These are phyloP conservation scores for Dermatophagoides farinae DNA, from an alignment of 1,140 invertebrate species.

Conservation along the genomic window DNA sequence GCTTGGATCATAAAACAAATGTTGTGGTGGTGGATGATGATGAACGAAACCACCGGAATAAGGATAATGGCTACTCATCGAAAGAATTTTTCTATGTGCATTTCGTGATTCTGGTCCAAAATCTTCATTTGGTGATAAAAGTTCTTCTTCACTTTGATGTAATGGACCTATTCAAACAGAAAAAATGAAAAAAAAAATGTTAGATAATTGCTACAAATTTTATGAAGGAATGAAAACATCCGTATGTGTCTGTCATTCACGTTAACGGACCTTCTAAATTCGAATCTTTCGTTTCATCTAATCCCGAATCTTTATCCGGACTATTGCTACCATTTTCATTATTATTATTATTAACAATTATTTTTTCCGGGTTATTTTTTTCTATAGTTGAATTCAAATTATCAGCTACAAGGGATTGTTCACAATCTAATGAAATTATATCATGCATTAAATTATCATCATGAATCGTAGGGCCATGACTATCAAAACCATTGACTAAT, in stretches of 20 bases:
- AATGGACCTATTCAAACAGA: not conserved
- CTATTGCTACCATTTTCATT: no score
- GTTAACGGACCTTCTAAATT: not conserved
- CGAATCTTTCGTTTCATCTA: no score
- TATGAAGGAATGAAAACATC: not conserved
- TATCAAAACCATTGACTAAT: no score
- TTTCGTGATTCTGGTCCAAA: not conserved
- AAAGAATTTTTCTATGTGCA: not conserved
- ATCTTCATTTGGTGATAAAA: constrained; percentile 14
- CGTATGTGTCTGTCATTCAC: not conserved
- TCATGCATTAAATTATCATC: no score
- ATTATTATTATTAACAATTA: no score
- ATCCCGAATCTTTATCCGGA: no score
- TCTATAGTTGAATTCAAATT: no score
- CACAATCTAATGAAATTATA: no score
- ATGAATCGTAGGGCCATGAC: no score
- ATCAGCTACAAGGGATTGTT: no score
- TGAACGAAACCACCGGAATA: not conserved
- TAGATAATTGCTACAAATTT: not conserved
- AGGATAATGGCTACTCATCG: not conserved
- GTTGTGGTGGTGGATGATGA: not conserved
- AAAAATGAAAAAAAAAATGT: not conserved
- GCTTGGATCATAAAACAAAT: not conserved
- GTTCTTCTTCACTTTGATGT: constrained; percentile 15
- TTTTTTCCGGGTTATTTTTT: no score